Percentiles rank a stretch among this genome's conserved stretches.
Conservation (phyloP, 2,797 vertebrate genomes). For the Molossus alvarezi region DNA sequence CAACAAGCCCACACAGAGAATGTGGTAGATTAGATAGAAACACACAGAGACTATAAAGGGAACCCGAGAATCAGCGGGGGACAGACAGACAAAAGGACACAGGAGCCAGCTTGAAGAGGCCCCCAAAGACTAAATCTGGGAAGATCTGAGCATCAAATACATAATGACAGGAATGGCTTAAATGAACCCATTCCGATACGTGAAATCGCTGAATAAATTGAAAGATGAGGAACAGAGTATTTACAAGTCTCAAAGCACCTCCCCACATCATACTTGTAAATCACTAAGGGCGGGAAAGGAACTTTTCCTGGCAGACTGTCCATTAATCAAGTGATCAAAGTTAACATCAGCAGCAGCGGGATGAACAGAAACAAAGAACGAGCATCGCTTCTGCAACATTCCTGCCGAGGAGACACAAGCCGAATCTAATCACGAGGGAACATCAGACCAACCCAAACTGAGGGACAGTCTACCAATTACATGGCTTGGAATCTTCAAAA, state of each 20-base stretch:
- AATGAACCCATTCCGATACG: background rate
- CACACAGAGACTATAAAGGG: background rate
- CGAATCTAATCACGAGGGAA: conserved; percentile 46
- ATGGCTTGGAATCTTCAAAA: background rate
- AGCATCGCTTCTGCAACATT: fast-evolving
- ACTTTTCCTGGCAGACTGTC: conserved; percentile 2
- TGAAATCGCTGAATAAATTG: background rate
- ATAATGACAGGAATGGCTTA: background rate
- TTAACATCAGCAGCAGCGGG: background rate
- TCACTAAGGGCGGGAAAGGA: background rate
- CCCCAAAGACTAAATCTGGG: conserved; percentile 13
- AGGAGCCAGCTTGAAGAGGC: conserved; percentile 31
- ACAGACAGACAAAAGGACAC: conserved; percentile 43
- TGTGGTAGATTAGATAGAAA: conserved; percentile 48
- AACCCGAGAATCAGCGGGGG: conserved; percentile 41
- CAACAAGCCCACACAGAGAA: background rate
- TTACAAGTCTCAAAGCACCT: background rate
- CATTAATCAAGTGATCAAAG: conserved; percentile 49
- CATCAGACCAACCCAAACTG: background rate
- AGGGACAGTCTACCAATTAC: conserved; percentile 21
- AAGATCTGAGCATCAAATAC: conserved; percentile 20
- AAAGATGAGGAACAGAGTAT: background rate
- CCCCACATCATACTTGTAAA: background rate
- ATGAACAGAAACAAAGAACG: background rate
- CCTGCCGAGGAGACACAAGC: conserved; percentile 24